phyloP scores from a whole-genome alignment of 2,797 vertebrate species.

The Neosalanx taihuensis region DNA sequence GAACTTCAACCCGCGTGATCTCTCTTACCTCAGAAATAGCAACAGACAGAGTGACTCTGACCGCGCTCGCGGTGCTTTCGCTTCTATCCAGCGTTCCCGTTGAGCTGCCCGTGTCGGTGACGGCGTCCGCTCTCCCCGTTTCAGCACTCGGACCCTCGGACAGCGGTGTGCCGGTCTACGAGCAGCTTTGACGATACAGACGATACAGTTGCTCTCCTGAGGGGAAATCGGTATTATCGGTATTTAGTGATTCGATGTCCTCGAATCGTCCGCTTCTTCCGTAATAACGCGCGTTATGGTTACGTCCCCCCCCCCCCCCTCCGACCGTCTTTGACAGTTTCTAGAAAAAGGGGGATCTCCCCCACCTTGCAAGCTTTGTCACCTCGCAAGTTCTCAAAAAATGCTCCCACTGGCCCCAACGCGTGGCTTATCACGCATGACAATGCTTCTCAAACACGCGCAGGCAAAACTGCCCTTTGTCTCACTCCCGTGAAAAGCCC shows the following conservation, averaged over 20 bases:
- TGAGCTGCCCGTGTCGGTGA: conserved; percentile 3
- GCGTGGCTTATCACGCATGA: background rate
- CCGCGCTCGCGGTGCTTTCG: conserved; percentile 23
- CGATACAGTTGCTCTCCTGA: too few species aligned
- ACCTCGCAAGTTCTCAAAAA: conserved; percentile 7
- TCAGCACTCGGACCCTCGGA: conserved; percentile 45
- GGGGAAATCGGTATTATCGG: background rate
- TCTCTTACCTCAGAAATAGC: conserved; percentile 46
- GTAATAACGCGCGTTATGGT: background rate
- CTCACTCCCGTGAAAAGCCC: conserved; percentile 30
- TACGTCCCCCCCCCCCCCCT: background rate
- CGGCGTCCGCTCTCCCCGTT: conserved; percentile 25
- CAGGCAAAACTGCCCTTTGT: conserved; percentile 45
- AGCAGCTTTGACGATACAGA: background rate
- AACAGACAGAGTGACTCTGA: conserved; percentile 20
- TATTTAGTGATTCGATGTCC: background rate
- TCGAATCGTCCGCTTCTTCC: background rate
- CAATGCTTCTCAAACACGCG: conserved; percentile 38
- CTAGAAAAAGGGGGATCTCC: conserved; percentile 2
- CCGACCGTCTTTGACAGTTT: background rate
- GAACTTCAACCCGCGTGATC: background rate
- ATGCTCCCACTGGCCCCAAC: background rate
- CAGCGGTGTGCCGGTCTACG: background rate
- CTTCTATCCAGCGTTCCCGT: conserved; percentile 23
- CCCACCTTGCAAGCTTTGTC: background rate